These are phyloP conservation scores for Columba guinea DNA, from an alignment of 2,797 vertebrate genomes.

Conservation along the genomic window DNA sequence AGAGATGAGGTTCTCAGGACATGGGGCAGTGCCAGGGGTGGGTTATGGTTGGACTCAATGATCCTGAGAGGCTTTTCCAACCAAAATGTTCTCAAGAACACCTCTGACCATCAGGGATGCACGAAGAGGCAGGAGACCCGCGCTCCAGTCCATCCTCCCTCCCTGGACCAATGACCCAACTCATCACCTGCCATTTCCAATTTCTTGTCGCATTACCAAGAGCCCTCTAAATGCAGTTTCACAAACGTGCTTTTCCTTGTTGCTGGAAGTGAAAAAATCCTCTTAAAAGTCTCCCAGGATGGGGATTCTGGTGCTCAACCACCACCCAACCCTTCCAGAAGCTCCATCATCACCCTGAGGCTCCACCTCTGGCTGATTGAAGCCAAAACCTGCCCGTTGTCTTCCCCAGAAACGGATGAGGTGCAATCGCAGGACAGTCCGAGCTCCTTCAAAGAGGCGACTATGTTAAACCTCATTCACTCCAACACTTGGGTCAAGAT, in stretches of 20 bases:
- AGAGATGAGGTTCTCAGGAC: too few relatives aligned
- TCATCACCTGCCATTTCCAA: not conserved
- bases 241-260: not conserved
- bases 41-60: too few relatives aligned
- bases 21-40: too few relatives aligned
- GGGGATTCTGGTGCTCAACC: not conserved
- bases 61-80: too few relatives aligned
- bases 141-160: not conserved
- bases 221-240: not conserved
- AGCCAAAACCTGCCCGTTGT: not conserved
- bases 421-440: not conserved
- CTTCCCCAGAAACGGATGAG: not conserved
- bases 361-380: accelerated
- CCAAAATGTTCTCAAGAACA: not conserved
- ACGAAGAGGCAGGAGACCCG: not conserved
- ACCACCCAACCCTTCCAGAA: not conserved
- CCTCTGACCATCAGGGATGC: not conserved
- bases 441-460: not conserved
- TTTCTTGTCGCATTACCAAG: not conserved
- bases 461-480: not conserved
- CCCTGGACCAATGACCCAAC: not conserved
- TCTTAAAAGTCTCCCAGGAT: not conserved
- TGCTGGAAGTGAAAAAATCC: not conserved
- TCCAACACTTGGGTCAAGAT: not conserved
- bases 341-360: not conserved